These are phyloP conservation scores for Schizopygopsis malacanthus DNA, from an alignment of 2,797 vertebrate genomes.

Conservation along the genomic window DNA sequence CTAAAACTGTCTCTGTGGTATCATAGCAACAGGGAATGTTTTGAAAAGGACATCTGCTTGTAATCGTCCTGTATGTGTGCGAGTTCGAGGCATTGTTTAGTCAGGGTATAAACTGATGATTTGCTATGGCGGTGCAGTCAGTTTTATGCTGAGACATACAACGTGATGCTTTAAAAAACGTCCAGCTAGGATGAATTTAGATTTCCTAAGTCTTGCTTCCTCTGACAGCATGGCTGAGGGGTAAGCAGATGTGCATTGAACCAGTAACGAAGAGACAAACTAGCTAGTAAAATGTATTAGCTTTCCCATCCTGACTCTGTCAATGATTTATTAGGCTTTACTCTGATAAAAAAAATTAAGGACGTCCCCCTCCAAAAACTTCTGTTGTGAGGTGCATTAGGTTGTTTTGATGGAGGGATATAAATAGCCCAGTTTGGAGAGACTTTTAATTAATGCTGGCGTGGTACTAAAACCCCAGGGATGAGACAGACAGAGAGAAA, in stretches of 20 bases:
- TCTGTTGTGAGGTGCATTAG: constrained; percentile 60
- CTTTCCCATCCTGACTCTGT: constrained; percentile 12
- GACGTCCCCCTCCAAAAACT: constrained; percentile 17
- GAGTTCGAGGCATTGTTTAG: constrained; percentile 9
- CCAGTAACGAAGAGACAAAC: constrained; percentile 7
- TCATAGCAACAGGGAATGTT: constrained; percentile 77
- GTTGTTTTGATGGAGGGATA: constrained; percentile 71
- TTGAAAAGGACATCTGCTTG: constrained; percentile 59
- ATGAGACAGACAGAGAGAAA: constrained; percentile 34
- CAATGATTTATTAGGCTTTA: neutral
- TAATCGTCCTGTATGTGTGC: neutral
- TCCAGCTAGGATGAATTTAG: constrained; percentile 19
- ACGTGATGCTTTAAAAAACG: constrained; percentile 5
- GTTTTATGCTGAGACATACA: constrained; percentile 20
- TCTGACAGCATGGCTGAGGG: constrained; percentile 6
- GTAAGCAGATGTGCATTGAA: neutral
- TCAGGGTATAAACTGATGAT: constrained; percentile 28
- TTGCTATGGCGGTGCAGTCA: constrained; percentile 37
- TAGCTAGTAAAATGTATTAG: constrained; percentile 15
- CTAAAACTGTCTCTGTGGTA: constrained; percentile 75
- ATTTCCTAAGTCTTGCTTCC: constrained; percentile 24
- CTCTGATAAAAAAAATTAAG: constrained; percentile 13
- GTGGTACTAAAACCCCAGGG: constrained; percentile 54
- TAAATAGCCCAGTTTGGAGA: constrained; percentile 66
- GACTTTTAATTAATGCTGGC: constrained; percentile 61